Conservation (phyloP, 2,113 vertebrate genomes). For the Anhinga anhinga region DNA sequence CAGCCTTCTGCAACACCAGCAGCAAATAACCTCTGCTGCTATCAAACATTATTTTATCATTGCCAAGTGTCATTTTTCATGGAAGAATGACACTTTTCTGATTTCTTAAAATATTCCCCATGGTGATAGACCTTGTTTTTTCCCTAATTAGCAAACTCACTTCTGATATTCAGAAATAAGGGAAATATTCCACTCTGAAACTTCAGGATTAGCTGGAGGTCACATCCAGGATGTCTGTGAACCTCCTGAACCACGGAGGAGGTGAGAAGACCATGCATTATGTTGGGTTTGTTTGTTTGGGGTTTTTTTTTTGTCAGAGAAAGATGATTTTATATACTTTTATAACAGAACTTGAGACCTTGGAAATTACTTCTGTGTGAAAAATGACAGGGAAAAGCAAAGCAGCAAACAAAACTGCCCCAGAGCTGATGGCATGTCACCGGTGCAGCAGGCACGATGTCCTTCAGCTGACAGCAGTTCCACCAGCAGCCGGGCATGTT, state of each 20-base stretch:
- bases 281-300: neutral
- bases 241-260: neutral
- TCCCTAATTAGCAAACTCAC: neutral
- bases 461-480: neutral
- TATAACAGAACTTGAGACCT: neutral
- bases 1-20: neutral
- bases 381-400: neutral
- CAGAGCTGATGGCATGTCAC: neutral
- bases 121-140: neutral
- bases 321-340: neutral
- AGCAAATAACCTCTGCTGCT: neutral
- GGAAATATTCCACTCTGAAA: neutral
- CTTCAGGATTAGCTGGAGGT: neutral
- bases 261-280: rapidly evolving
- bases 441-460: rapidly evolving
- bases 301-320: neutral
- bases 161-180: neutral
- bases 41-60: neutral
- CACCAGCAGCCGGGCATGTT: neutral
- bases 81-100: neutral
- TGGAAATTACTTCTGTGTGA: neutral
- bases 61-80: neutral
- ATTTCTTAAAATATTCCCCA: neutral
- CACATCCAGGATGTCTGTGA: neutral
- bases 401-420: neutral